Base-by-base conservation (phyloP, 2,888 invertebrate genomes). In the Apotomis capreana region DNA sequence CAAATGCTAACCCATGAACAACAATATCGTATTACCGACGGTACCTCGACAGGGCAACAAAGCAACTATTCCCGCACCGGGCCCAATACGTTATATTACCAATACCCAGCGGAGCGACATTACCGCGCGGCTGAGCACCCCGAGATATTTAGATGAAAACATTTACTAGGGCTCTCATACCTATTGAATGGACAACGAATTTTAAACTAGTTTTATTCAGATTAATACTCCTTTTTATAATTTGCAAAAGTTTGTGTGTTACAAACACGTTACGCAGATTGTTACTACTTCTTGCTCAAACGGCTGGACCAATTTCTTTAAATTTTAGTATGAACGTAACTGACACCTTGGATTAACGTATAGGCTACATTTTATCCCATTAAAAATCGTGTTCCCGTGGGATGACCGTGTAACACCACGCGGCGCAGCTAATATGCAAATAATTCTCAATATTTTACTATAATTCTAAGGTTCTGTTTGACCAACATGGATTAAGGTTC, bases 141-240 rank as follows among this genome's bases (percentile, higher is more conserved):
- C 61, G 51, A 63, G 51, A 46, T 70, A 57, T 57, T 63, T 57
- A 70, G 36, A 70, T 52, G 70, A 64, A 69, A 65, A 55, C 49
- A 26, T 46, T 46, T 57, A 55, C 46, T 57, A 65, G 46, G 44
- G 57, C 26, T 52, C 37, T 52, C 51, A 40, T 8, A 49, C 6
- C 26, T 26, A 26, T 4, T 9, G 15, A 44, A 37, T 51, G 52
- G 13, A 54, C 12, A n/a, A 63, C 10, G 15, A 63, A 64, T 55
- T 8, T 6, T 26, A 10, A 55, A 15, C 54, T 64, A 8, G 4
- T 64, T 64, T 6, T 3, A 12, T 8, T 8, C n/a, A 15, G 6
- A 0, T 44, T 15, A 13, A 15, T 13, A 15, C 40, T 15, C 15
- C 44, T 15, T 12, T 40, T 54, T 5, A 44, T 9, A 9, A 9